Base-by-base conservation (phyloP, 2,113 vertebrate species). In the Lamprologus lemairii region DNA sequence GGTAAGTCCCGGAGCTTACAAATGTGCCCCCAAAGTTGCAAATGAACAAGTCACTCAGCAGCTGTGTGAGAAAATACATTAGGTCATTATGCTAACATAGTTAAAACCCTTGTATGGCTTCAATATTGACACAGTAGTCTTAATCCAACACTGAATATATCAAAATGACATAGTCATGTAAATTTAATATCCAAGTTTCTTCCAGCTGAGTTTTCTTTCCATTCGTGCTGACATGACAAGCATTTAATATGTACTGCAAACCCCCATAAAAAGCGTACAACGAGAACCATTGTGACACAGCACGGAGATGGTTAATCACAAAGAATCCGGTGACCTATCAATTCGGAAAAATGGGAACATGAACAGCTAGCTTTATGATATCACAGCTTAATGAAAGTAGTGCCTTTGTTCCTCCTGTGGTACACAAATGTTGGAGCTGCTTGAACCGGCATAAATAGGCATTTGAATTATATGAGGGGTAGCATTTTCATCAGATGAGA, bases 391-490 rank as follows among this genome's bases (percentile, higher is more conserved):
- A 55, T 37, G 37, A 35, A 80, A 55, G 53, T 3, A 87, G 47
- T 60, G 79, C 51, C 65, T 93, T 91, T 91, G 85, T 90, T 92
- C 86, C 63, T 87, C 47, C 17, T 55, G 81, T 81, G 88, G 83
- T 63, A 90, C 49, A 73, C 75, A 54, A 75, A 89, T 63, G 63
- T 83, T 83, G 85, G 85, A 91, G 91, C 87, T 89, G 51, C 83
- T 90, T 80, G 85, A 80, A 81, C 60, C 47, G 58, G 42, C 85
- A 93, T 94, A 79, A 87, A 90, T 19, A 73, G 85, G 86, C 86
- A 87, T 91, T 81, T 82, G 80, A 78, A 78, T 88, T 84, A 82
- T 88, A 80, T 91, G 82, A 83, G 51, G 63, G 75, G 42, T 88
- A 90, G 89, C 81, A 51, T 84, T 87, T 71, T 84, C 82, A 87